Evolutionary conservation across 2,888 invertebrate genomes (phyloP).

Genomic region (Plutella xylostella): DNA sequence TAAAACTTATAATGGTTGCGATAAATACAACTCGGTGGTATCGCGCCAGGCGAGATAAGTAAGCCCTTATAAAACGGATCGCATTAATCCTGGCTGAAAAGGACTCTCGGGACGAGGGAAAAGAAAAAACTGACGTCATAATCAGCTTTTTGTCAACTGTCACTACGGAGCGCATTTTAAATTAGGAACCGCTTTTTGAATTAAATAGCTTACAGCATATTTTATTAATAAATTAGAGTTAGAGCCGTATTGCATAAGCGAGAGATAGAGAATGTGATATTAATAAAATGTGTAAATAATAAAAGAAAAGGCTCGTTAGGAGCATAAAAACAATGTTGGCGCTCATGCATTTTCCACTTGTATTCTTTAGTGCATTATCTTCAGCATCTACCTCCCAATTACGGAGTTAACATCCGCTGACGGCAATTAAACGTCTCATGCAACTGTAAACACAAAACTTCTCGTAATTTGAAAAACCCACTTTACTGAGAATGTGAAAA

Average conservation of each 20-base stretch:
- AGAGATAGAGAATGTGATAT: too few species aligned
- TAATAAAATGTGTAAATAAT: too few species aligned
- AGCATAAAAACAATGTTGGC: background rate
- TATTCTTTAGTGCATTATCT: constrained; percentile 34
- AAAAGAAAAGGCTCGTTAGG: constrained; percentile 1
- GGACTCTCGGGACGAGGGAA: constrained; percentile 39
- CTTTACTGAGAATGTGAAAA: constrained; percentile 54
- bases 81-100: constrained; percentile 66
- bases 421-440: constrained; percentile 59
- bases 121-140: constrained; percentile 60
- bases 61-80: constrained; percentile 64
- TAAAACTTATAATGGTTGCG: constrained; percentile 65
- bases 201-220: too few species aligned
- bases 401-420: constrained; percentile 56
- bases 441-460: constrained; percentile 61
- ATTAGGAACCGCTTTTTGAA: too few species aligned
- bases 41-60: constrained; percentile 57
- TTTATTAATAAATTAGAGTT: too few species aligned
- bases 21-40: constrained; percentile 62
- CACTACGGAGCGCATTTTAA: too few species aligned
- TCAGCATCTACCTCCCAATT: constrained; percentile 54
- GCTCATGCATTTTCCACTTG: constrained; percentile 7
- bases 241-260: too few species aligned
- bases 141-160: constrained; percentile 69
- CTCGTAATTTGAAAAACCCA: constrained; percentile 56